Evolutionary conservation across 1,140 invertebrate species (phyloP), one percentile per base, ranked within the genome.

Genomic region (Drosophila jambulina): DNA sequence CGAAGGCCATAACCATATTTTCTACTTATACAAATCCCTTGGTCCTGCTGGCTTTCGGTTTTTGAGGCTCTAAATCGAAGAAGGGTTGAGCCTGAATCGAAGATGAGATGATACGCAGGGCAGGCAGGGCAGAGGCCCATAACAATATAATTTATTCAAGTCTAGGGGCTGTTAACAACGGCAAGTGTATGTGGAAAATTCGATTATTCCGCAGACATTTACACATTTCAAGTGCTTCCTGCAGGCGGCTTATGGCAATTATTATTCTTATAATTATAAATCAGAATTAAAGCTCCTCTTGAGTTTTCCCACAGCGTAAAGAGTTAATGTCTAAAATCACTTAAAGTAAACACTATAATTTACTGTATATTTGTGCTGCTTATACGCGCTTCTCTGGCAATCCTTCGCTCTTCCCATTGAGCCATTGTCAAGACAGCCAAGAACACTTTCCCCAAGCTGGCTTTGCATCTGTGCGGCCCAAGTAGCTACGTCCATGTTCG

Each of bases 1-100:
- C 53, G 34, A n/a, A 29, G 25, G 67, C 69, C 67, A 72, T 72
- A 72, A 72, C 67, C 53, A 72, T 72, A 72, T 72, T 72, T 72
- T 72, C 36, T 59, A 36, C 69, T 71, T 71, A 71, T 15, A 36
- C 67, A 69, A 72, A 71, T 71, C 67, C 65, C 34, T 15, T 49
- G n/a, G 34, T 29, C 69, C 34, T 32, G 38, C 8, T 17, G 36
- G 36, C 36, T 17, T 38, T 15, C 4, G 29, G 29, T 12, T 9
- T 40, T 54, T 8, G 19, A 29, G 34, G 34, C 27, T 29, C 15
- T 27, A 36, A 68, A 68, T 29, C 23, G 45, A 2, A 23, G 64
- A 70, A 70, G 67, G 67, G 63, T 70, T 69, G 48, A 15, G 38
- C 38, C 10, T 10, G 48, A 19, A 56, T 70, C 48, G 38, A 56